Evolutionary conservation across 1,140 invertebrate genomes (phyloP).

Genomic region (Plectrocnemia conspersa): DNA sequence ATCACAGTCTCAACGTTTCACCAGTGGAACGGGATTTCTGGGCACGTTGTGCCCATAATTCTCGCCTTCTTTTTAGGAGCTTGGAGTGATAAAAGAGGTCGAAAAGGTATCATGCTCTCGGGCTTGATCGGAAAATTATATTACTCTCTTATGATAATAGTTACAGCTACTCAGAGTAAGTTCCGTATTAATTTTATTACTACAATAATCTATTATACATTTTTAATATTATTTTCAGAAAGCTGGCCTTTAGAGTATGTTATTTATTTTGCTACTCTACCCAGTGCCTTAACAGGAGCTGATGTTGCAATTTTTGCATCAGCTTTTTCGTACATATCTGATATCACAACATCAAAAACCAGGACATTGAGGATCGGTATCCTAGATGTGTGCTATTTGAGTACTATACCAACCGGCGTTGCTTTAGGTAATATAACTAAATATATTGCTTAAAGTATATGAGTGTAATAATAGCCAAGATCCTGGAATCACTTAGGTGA

Average conservation of each 20-base stretch:
- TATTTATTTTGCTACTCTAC: conserved; percentile 66
- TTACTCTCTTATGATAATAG: conserved; percentile 66
- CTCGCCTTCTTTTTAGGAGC: conserved; percentile 71
- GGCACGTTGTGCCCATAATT: conserved; percentile 63
- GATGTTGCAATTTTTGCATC: conserved; percentile 71
- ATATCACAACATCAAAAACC: conserved; percentile 57
- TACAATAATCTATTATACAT: too few species aligned
- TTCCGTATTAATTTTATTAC: too few species aligned
- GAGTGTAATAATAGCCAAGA: too few species aligned
- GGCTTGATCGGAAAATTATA: conserved; percentile 67
- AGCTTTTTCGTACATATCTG: conserved; percentile 69
- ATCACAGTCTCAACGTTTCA: conserved; percentile 65
- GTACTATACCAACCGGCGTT: conserved; percentile 68
- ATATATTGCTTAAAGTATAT: too few species aligned
- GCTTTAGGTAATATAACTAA: conserved; percentile 55
- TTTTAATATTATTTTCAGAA: conserved; percentile 40
- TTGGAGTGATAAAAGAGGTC: conserved; percentile 67
- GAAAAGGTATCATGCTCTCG: conserved; percentile 63
- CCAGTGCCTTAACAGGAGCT: conserved; percentile 65
- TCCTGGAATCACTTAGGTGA: too few species aligned
- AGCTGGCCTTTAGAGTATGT: conserved; percentile 69
- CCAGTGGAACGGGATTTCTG: conserved; percentile 68
- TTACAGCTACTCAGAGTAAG: conserved; percentile 58
- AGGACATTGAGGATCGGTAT: conserved; percentile 69
- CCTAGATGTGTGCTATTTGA: conserved; percentile 67